phyloP scores from a whole-genome alignment of 2,888 invertebrate genomes.

The Cartodere bifasciata region DNA sequence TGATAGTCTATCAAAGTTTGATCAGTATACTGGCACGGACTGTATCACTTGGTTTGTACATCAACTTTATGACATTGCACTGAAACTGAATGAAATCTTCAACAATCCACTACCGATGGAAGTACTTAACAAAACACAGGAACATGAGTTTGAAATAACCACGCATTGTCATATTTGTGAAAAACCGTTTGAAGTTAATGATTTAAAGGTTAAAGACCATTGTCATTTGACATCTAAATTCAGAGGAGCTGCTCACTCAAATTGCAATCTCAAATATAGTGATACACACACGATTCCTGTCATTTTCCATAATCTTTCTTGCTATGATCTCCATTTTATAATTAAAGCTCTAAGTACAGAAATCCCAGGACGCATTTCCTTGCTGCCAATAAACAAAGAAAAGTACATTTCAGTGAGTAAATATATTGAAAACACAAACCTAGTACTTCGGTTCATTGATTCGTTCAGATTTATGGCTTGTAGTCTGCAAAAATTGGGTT shows the following conservation, averaged over 20 bases:
- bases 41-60: slow-evolving; percentile 10
- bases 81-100: slow-evolving; percentile 10
- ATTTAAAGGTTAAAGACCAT: slow-evolving; percentile 7
- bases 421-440: slow-evolving; percentile 1
- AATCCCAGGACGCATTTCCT: slow-evolving; percentile 1
- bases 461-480: slow-evolving; percentile 6
- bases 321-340: slow-evolving; percentile 13
- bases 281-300: slow-evolving; percentile 2
- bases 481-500: not conserved
- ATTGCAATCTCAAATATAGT: slow-evolving; percentile 4
- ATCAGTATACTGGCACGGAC: slow-evolving; percentile 9
- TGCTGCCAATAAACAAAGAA: slow-evolving; percentile 6
- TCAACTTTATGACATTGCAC: slow-evolving; percentile 7
- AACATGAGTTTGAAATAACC: slow-evolving; percentile 5
- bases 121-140: slow-evolving; percentile 4
- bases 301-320: slow-evolving; percentile 11
- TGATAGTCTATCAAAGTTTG: slow-evolving; percentile 7
- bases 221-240: slow-evolving; percentile 3
- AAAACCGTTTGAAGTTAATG: slow-evolving; percentile 5
- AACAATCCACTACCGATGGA: slow-evolving; percentile 7
- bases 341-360: slow-evolving; percentile 8
- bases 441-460: slow-evolving; percentile 6
- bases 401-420: slow-evolving; percentile 6
- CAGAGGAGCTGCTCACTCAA: slow-evolving; percentile 6
- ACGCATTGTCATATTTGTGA: slow-evolving; percentile 10